A percentile compares a stretch with the other conserved stretches of the same genome.
Conservation (phyloP, 2,888 invertebrate genomes). For the Meta bourneti region DNA sequence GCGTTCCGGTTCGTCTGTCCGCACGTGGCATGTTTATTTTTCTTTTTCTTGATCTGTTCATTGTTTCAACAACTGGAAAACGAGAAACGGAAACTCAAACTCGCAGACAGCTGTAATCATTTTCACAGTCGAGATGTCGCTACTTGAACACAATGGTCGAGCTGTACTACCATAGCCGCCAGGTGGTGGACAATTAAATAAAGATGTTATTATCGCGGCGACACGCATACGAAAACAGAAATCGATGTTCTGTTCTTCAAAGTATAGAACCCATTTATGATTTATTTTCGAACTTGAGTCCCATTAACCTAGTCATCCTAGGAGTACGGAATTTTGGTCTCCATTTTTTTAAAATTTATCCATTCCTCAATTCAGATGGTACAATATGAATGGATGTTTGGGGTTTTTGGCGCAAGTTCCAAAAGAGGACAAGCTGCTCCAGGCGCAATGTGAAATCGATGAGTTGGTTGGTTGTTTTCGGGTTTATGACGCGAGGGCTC, state of each 20-base stretch:
- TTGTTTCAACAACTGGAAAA: slow-evolving; percentile 53
- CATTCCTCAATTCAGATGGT: not conserved
- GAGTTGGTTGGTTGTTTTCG: too few relatives aligned
- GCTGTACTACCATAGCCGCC: too few relatives aligned
- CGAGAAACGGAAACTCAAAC: slow-evolving; percentile 38
- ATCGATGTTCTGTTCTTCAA: not conserved
- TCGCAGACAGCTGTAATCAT: slow-evolving; percentile 37
- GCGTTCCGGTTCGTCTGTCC: not conserved
- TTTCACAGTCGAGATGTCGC: slow-evolving; percentile 58
- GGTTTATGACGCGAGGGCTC: too few relatives aligned
- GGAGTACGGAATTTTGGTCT: too few relatives aligned
- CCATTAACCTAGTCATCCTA: too few relatives aligned
- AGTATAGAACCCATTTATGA: too few relatives aligned
- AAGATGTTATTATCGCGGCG: not conserved
- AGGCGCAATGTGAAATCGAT: too few relatives aligned
- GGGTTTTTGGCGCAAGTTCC: too few relatives aligned
- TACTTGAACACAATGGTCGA: not conserved
- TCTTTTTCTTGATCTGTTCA: slow-evolving; percentile 21
- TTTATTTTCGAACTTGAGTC: too few relatives aligned
- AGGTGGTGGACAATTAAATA: not conserved
- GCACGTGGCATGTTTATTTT: slow-evolving; percentile 6
- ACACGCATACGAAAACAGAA: not conserved
- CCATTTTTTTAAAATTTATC: too few relatives aligned
- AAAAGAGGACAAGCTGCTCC: too few relatives aligned
- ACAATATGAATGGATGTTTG: too few relatives aligned